Evolutionary conservation across 2,113 vertebrate species (phyloP).

Genomic region (Morone chrysops): DNA sequence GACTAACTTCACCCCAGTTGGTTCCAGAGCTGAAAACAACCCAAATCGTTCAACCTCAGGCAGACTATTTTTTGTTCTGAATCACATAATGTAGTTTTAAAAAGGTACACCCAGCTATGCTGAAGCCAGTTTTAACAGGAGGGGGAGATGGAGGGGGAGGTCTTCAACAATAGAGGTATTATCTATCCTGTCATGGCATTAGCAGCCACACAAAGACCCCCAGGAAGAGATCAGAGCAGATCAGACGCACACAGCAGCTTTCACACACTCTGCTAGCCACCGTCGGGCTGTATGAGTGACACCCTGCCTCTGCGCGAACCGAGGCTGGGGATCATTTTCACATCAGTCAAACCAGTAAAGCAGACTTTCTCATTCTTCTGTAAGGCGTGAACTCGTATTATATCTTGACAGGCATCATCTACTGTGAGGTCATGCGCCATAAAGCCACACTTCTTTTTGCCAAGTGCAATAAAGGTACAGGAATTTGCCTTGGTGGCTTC

Average conservation of each 20-base stretch:
- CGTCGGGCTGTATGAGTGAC: conserved; percentile 19
- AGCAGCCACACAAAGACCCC: conserved; percentile 75
- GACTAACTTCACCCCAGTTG: not conserved
- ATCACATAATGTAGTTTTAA: conserved; percentile 60
- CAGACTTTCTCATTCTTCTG: conserved; percentile 28
- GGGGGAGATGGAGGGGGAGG: conserved; percentile 28
- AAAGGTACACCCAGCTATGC: conserved; percentile 49
- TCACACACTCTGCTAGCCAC: conserved; percentile 62
- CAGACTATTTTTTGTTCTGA: conserved; percentile 7
- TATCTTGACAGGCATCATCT: not conserved
- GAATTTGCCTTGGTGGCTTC: not conserved
- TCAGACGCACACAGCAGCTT: conserved; percentile 72
- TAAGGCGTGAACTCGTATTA: conserved; percentile 31
- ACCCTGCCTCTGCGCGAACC: conserved; percentile 32
- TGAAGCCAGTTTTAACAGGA: conserved; percentile 31
- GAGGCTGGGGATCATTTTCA: conserved; percentile 43
- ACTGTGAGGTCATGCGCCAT: conserved; percentile 3
- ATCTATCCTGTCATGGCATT: conserved; percentile 79
- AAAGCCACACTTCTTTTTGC: conserved; percentile 20
- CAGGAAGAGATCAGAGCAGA: conserved; percentile 78
- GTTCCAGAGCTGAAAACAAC: conserved; percentile 19
- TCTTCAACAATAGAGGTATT: conserved; percentile 78
- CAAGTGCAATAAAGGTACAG: not conserved
- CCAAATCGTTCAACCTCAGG: conserved; percentile 15
- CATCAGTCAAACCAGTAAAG: conserved; percentile 47